Evolutionary conservation across 2,888 invertebrate genomes (phyloP), one percentile per base, ranked within the genome.

Genomic region (Harmothoe impar): DNA sequence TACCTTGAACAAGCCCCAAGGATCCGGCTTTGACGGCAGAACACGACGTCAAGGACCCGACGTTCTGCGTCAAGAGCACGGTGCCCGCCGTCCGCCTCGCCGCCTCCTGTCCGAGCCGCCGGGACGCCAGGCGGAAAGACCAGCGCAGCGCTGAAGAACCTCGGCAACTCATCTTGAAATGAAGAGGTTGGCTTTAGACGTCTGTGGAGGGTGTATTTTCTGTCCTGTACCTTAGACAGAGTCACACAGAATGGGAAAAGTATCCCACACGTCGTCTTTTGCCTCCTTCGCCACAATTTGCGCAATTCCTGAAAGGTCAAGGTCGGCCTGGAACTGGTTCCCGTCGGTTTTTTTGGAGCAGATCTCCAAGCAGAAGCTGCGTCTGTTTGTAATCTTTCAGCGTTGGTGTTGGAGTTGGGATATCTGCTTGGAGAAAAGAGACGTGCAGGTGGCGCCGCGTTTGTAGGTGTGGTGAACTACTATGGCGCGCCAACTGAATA

Each of bases 251-350:
- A 43, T 10, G 15, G 62, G 1, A 62, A 62, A 20, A 5, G 62
- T 62, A 20, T 3, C n/a, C 54, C 12, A 52, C 54, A 17, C 54
- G 54, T 17, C 54, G 54, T 52, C 54, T n/a, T 20, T 62, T 15
- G 10, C 43, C 43, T 62, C n/a, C 62, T 62, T n/a, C 62, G 62
- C 62, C n/a, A 3, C 15, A 20, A 5, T 62, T 62, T 62, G 62
- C n/a, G 62, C 62, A 62, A 62, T 62, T 5, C 3, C 0, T 5
- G 72, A n/a, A 72, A 72, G 72, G 72, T 72, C 72, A 72, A 72
- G 72, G 72, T 25, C 72, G 72, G 25, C 17, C 29, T 72, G 72
- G 31, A 29, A 72, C 72, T 72, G 72, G 72, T 72, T 72, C 31
- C 72, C 5, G 72, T 29, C 25, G 72, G 72, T 72, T 72, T 72